Conservation (phyloP, 2,888 invertebrate species). For the Lasioglossum figueresi region DNA sequence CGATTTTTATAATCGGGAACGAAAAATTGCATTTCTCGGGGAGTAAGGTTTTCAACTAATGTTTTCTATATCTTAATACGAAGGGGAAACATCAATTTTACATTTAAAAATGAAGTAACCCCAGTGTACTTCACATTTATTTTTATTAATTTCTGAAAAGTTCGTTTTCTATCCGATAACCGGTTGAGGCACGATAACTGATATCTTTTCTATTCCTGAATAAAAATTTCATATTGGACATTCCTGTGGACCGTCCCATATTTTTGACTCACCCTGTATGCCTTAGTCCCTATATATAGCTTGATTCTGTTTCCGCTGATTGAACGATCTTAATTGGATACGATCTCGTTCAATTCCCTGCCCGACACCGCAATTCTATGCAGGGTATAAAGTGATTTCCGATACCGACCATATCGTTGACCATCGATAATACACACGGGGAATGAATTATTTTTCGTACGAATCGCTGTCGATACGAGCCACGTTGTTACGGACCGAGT, state of each 20-base stretch:
- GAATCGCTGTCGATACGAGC: constrained; percentile 24
- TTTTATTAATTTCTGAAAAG: too few relatives aligned
- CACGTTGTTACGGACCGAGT: constrained; percentile 18
- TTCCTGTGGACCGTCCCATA: neutral
- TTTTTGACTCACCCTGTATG: neutral
- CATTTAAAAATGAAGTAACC: too few relatives aligned
- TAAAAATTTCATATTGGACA: too few relatives aligned
- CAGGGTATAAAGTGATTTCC: constrained; percentile 51
- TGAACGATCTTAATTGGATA: constrained; percentile 59
- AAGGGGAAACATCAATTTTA: too few relatives aligned
- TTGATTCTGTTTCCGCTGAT: constrained; percentile 49
- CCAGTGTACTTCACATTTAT: too few relatives aligned
- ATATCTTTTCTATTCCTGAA: too few relatives aligned
- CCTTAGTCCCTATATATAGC: constrained; percentile 2
- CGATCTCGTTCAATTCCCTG: constrained; percentile 40
- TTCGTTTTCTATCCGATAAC: too few relatives aligned
- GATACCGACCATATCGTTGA: constrained; percentile 46
- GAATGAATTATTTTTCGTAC: constrained; percentile 46
- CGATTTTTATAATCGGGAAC: too few relatives aligned
- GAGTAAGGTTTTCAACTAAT: too few relatives aligned
- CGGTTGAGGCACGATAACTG: too few relatives aligned
- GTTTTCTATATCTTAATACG: too few relatives aligned
- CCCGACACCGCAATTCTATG: constrained; percentile 38
- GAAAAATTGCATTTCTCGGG: too few relatives aligned
- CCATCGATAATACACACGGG: constrained; percentile 34